These are phyloP conservation scores for Plecotus auritus DNA, from an alignment of 2,113 vertebrate species.

Conservation along the genomic window DNA sequence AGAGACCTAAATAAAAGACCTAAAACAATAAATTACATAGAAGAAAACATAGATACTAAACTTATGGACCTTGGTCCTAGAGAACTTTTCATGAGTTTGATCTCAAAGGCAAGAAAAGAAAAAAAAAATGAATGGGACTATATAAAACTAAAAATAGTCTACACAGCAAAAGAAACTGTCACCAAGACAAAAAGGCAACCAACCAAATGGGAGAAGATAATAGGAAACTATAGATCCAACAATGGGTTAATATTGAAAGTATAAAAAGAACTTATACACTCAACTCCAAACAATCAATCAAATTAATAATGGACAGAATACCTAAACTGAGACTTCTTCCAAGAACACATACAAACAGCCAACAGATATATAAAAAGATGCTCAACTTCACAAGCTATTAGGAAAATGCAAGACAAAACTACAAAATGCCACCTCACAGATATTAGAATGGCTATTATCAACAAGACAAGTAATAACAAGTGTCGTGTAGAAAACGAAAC, in stretches of 20 bases:
- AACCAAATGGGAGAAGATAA: not conserved
- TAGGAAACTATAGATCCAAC: not conserved
- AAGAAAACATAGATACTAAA: not conserved
- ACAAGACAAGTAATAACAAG: not conserved
- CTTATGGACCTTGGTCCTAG: not conserved
- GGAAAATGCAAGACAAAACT: not conserved
- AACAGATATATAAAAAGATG: not conserved
- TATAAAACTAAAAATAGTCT: not conserved
- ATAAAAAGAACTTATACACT: not conserved
- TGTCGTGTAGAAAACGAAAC: not conserved
- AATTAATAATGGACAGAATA: not conserved
- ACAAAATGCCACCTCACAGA: not conserved
- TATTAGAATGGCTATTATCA: not conserved
- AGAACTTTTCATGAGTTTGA: not conserved
- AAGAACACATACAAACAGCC: not conserved
- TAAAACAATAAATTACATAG: not conserved
- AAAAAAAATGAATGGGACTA: not conserved
- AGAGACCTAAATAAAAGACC: not conserved
- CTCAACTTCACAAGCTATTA: not conserved
- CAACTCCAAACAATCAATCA: not conserved
- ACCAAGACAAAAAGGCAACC: not conserved
- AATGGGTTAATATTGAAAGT: not conserved
- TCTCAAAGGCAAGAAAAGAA: not conserved
- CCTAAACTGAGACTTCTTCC: not conserved
- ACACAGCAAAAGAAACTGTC: not conserved